Evolutionary conservation across 2,888 invertebrate genomes (phyloP), one percentile per base, ranked within the genome.

Genomic region (Keiferia lycopersicella): DNA sequence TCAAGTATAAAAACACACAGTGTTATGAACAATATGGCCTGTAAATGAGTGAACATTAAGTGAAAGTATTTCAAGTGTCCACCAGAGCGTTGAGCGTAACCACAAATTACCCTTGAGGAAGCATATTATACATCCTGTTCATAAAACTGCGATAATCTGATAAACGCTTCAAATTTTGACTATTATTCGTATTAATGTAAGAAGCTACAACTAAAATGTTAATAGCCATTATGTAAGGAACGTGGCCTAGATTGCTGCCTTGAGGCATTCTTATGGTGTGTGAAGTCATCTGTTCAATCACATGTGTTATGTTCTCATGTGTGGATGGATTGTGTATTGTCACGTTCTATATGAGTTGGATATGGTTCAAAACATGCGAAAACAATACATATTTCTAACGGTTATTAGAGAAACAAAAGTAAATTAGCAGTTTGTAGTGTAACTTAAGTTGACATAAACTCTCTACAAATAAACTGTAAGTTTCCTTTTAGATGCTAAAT

Each of bases 271-370:
- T 71, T 74, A 74, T 71, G 73, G 65, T 65, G 71, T 73, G 69
- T 75, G 70, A 69, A 76, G 64, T 70, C 73, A 73, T 74, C 71
- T 73, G 78, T 81, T 75, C 75, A 75, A 77, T 72, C 74, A 78
- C 67, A 69, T 71, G 64, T 70, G 69, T 67, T 69, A 74, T 71
- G 51, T 45, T 68, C 66, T 61, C 69, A 73, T 11, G 2, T 26
- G 59, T 41, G n/a, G 59, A 34, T 50, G 39, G 39, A 61, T 61
- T 61, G 48, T 50, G 48, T 61, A 26, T 61, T 50, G 45, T 59
- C 41, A 45, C 45, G 26, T 56, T 14, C 30, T 1, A n/a, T 56
- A 34, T 2, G 12, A n/a, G n/a, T 22, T 56, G 7, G 7, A 11
- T 14, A 20, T 53, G 50, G 50, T 18, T 18, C 50, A 20, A 10